Evolutionary conservation across 2,888 invertebrate genomes (phyloP), one percentile per base, ranked within the genome.

Genomic region (Leptothorax acervorum): DNA sequence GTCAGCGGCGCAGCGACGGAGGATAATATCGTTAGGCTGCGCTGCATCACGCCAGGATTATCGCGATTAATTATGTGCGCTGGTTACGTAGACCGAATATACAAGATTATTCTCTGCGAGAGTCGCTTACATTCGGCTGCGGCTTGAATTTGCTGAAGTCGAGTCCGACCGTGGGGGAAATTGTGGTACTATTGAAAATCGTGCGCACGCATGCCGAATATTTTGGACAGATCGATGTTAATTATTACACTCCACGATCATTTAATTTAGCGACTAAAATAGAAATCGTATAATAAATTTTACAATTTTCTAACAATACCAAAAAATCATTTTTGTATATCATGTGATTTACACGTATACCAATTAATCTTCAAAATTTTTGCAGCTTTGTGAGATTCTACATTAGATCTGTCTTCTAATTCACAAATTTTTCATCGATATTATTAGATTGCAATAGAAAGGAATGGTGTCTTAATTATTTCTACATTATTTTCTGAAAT

Each of bases 11-110:
- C 82, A 86, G 81, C 89, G 89, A 87, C 85, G 82, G 87, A 87
- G 85, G 87, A 90, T 90, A 90, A 90, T 87, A 87, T 89, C 89
- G 86, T 89, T 89, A 87, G 86, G 88, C 87, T 76, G 84, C 65
- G 84, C 84, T 85, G 90, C 86, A 90, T 88, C 88, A 87, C 85
- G 85, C 75, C 82, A 71, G 87, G 85, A 89, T 88, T 88, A 90
- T 88, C 87, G 82, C 87, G 74, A 87, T 90, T 90, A 88, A 88
- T 86, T 88, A 89, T 87, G 82, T 74, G 84, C 86, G 83, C 85
- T 81, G 85, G 89, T 85, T 79, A 75, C 71, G 75, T 89, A 89
- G 83, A 86, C 89, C 87, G 86, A 87, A 60, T 79, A 71, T 71
- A 71, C 71, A 71, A 71, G 71, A 79, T 79, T 79, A 79, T 71